Conservation (phyloP, 2,888 invertebrate genomes). For the Dioctria linearis region DNA sequence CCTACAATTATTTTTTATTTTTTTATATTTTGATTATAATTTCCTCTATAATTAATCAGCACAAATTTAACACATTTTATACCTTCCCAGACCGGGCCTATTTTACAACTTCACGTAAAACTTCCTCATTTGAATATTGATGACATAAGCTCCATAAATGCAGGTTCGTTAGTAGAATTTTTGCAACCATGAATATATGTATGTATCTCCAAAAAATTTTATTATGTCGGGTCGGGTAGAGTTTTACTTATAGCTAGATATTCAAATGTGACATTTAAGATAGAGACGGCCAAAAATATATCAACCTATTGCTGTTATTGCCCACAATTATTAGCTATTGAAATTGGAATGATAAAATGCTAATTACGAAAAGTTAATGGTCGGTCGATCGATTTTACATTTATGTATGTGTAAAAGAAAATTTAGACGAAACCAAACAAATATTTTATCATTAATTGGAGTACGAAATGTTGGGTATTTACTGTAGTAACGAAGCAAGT, state of each 20-base stretch:
- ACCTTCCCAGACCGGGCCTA: neutral
- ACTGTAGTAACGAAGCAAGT: neutral
- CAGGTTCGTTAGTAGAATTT: neutral
- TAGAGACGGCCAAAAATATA: neutral
- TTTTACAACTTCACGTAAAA: neutral
- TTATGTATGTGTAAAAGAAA: neutral
- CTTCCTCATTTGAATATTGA: constrained; percentile 13
- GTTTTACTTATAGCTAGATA: neutral
- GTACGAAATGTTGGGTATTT: neutral
- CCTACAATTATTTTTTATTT: too few relatives aligned
- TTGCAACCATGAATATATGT: neutral
- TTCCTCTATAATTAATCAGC: neutral
- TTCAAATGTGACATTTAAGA: neutral
- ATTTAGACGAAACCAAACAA: neutral
- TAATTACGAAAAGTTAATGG: neutral
- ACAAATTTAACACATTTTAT: neutral
- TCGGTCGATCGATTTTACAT: neutral
- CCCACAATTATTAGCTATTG: neutral
- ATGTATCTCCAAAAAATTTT: neutral
- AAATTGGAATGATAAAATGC: neutral
- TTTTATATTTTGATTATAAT: neutral
- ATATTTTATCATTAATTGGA: neutral
- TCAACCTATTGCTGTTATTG: neutral
- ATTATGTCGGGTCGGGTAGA: neutral
- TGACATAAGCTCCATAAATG: neutral